These are phyloP conservation scores for Sterna hirundo DNA, from an alignment of 2,113 vertebrate species.

Conservation along the genomic window DNA sequence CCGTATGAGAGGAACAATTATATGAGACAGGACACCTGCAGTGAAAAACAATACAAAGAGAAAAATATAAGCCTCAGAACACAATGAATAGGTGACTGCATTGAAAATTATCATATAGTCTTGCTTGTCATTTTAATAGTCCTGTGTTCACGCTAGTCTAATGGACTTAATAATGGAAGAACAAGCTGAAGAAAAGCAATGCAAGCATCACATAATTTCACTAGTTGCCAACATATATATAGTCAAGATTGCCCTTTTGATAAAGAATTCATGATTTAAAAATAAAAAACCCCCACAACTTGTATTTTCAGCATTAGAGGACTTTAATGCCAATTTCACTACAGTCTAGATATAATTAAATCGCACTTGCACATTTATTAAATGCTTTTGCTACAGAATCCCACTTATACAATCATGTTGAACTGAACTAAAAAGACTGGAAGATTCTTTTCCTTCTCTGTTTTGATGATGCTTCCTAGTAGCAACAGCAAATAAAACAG, in stretches of 20 bases:
- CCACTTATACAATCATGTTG: neutral
- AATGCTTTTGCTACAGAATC: neutral
- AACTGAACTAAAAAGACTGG: neutral
- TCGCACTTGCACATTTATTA: neutral
- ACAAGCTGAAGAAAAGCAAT: neutral
- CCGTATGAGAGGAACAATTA: neutral
- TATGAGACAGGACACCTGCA: neutral
- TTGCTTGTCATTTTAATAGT: neutral
- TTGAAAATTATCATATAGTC: neutral
- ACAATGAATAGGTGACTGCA: neutral
- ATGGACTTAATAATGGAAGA: neutral
- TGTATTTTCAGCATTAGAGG: neutral
- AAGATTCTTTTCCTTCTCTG: neutral
- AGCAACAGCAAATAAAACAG: neutral
- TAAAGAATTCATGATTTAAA: neutral
- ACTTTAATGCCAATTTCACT: neutral
- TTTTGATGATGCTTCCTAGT: neutral
- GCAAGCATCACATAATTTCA: neutral
- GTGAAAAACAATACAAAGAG: neutral
- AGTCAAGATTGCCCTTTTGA: neutral
- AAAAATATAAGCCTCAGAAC: neutral
- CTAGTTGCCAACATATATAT: neutral
- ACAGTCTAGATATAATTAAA: neutral
- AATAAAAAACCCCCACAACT: rapidly evolving
- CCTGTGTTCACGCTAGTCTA: neutral